Evolutionary conservation across 2,888 invertebrate genomes (phyloP).

Genomic region (Hirtodrosophila histrioides): DNA sequence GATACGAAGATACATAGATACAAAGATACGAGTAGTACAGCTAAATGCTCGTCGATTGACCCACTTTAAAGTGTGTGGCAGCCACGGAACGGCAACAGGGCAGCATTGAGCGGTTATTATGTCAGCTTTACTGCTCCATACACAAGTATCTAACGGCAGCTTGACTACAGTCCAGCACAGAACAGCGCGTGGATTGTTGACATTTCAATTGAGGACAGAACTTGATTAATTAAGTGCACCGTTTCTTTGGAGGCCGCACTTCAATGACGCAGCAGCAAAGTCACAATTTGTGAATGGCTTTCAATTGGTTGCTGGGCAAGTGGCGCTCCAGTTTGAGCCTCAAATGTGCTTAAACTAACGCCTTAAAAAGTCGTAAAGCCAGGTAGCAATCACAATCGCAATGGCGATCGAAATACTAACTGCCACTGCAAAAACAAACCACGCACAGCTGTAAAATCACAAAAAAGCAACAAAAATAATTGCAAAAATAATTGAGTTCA

Average conservation of each 20-base stretch:
- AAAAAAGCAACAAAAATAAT: slow-evolving; percentile 57
- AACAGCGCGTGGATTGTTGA: slow-evolving; percentile 44
- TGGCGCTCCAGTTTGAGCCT: slow-evolving; percentile 8
- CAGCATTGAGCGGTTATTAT: slow-evolving; percentile 53
- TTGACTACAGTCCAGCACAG: not conserved
- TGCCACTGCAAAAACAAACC: slow-evolving; percentile 6
- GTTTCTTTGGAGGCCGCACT: slow-evolving; percentile 16
- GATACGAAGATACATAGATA: slow-evolving; percentile 60
- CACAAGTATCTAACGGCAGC: slow-evolving; percentile 37
- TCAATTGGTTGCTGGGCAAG: slow-evolving; percentile 27
- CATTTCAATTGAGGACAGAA: slow-evolving; percentile 72
- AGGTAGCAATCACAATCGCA: slow-evolving; percentile 29
- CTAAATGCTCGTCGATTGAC: slow-evolving; percentile 71
- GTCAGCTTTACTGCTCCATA: slow-evolving; percentile 45
- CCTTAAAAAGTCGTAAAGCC: slow-evolving; percentile 20
- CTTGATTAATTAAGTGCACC: slow-evolving; percentile 59
- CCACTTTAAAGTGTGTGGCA: slow-evolving; percentile 59
- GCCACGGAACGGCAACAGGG: slow-evolving; percentile 25
- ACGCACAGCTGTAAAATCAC: slow-evolving; percentile 42
- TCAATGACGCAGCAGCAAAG: slow-evolving; percentile 48
- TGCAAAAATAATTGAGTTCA: slow-evolving; percentile 78
- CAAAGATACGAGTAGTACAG: slow-evolving; percentile 38
- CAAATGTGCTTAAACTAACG: slow-evolving; percentile 14
- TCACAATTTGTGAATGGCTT: slow-evolving; percentile 29
- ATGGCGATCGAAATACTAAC: too few species aligned